phyloP scores from a whole-genome alignment of 1,140 invertebrate species.

The Drosophila arawakana region DNA sequence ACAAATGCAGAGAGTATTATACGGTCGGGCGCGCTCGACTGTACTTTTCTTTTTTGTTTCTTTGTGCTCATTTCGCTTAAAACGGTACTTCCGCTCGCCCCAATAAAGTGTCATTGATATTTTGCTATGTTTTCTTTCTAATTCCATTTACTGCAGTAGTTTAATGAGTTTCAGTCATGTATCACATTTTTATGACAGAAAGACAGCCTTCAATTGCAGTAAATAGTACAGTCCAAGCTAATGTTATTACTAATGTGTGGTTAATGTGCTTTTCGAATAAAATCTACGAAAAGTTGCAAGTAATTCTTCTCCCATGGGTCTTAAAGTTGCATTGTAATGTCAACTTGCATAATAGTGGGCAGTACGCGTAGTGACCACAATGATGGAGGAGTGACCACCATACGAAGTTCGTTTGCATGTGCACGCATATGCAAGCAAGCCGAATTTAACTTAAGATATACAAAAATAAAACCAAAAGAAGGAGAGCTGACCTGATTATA shows the following conservation, averaged over 20 bases:
- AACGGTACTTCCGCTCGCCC: conserved; percentile 5
- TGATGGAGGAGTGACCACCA: not conserved
- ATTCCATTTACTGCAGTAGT: not conserved
- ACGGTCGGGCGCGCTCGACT: too few species aligned
- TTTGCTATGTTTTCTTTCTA: not conserved
- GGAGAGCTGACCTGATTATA: too few species aligned
- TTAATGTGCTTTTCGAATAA: conserved; percentile 2
- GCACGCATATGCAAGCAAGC: conserved; percentile 9
- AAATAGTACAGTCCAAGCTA: conserved; percentile 4
- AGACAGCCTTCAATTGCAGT: conserved; percentile 14
- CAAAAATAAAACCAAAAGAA: not conserved
- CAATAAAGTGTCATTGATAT: conserved; percentile 1
- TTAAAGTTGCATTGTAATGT: conserved; percentile 31
- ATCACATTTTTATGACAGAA: not conserved
- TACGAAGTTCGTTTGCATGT: conserved; percentile 54
- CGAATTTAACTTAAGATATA: conserved; percentile 5
- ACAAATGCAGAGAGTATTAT: too few species aligned
- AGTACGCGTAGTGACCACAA: conserved; percentile 28
- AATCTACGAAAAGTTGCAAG: conserved; percentile 26
- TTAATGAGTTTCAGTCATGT: conserved; percentile 7
- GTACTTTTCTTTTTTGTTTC: not conserved
- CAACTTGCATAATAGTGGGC: conserved; percentile 43
- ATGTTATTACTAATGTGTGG: conserved; percentile 11
- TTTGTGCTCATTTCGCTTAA: not conserved
- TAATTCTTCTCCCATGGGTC: not conserved